Evolutionary conservation across 1,140 invertebrate species (phyloP).

Genomic region (Micrasema longulum): DNA sequence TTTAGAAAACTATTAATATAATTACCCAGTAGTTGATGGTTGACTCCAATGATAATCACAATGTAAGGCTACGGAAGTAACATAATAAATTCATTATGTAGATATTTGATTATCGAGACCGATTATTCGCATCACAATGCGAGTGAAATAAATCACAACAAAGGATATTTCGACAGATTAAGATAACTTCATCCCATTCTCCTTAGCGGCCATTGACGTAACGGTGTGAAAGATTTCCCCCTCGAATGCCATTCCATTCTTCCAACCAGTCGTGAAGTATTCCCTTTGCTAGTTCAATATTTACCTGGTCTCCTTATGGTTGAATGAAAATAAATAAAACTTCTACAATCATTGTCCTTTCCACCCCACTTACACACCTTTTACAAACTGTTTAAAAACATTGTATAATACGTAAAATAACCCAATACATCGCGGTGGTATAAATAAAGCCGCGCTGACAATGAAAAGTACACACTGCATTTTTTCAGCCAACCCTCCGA

Average conservation of each 20-base stretch:
- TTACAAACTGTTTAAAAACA: slow-evolving; percentile 53
- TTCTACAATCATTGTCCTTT: slow-evolving; percentile 38
- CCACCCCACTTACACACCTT: slow-evolving; percentile 49
- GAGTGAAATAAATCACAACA: neutral
- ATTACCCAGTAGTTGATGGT: too few species aligned
- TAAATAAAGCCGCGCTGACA: slow-evolving; percentile 44
- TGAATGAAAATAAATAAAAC: slow-evolving; percentile 43
- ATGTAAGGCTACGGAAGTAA: too few species aligned
- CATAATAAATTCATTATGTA: too few species aligned
- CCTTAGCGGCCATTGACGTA: slow-evolving; percentile 12
- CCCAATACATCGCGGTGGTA: slow-evolving; percentile 42
- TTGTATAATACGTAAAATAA: slow-evolving; percentile 47
- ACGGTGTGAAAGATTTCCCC: slow-evolving; percentile 36
- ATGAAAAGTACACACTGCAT: slow-evolving; percentile 39
- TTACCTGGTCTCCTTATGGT: slow-evolving; percentile 37
- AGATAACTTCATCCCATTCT: slow-evolving; percentile 24
- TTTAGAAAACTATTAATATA: too few species aligned
- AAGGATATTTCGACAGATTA: slow-evolving; percentile 2
- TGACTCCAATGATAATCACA: too few species aligned
- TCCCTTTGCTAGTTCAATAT: slow-evolving; percentile 24
- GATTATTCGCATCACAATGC: neutral
- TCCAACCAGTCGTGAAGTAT: slow-evolving; percentile 19
- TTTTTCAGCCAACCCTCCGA: slow-evolving; percentile 41
- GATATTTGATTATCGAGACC: too few species aligned
- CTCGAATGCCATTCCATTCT: neutral